Evolutionary conservation across 2,797 vertebrate genomes (phyloP).

Genomic region (Caiman crocodilus): DNA sequence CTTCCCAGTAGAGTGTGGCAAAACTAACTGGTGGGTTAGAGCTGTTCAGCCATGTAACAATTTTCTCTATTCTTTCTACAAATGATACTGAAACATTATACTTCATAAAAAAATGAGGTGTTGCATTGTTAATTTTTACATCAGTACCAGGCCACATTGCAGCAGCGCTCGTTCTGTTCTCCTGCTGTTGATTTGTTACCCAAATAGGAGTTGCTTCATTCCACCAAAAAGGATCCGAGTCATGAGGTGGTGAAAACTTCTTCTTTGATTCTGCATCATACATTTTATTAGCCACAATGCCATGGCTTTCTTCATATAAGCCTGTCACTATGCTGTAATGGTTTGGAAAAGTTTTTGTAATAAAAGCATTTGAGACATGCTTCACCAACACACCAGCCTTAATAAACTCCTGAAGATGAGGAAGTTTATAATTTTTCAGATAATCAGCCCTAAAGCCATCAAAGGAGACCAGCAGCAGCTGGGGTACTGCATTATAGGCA

Average conservation of each 20-base stretch:
- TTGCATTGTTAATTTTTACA: slow-evolving; percentile 83
- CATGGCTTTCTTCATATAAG: slow-evolving; percentile 94
- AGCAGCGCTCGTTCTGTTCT: slow-evolving; percentile 87
- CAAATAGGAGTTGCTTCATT: slow-evolving; percentile 90
- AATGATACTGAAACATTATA: slow-evolving; percentile 86
- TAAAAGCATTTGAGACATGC: slow-evolving; percentile 90
- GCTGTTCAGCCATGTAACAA: slow-evolving; percentile 86
- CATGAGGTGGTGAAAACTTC: slow-evolving; percentile 78
- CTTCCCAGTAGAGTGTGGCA: slow-evolving; percentile 93
- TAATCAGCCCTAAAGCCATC: slow-evolving; percentile 97
- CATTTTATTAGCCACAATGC: slow-evolving; percentile 92
- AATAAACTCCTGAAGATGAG: slow-evolving; percentile 89
- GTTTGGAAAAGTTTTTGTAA: slow-evolving; percentile 98
- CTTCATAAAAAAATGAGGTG: slow-evolving; percentile 83
- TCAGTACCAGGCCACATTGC: slow-evolving; percentile 97
- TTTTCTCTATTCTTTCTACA: slow-evolving; percentile 82
- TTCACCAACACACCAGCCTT: slow-evolving; percentile 90
- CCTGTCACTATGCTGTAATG: slow-evolving; percentile 97
- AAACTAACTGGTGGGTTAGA: slow-evolving; percentile 85
- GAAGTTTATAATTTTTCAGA: slow-evolving; percentile 88
- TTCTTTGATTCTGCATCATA: slow-evolving; percentile 85
- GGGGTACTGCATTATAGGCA: slow-evolving; percentile 34
- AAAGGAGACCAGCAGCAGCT: slow-evolving; percentile 92
- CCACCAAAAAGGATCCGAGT: slow-evolving; percentile 93
- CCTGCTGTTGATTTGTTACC: slow-evolving; percentile 88